phyloP scores from a whole-genome alignment of 2,888 invertebrate genomes.

The Sarcophaga caerulescens region DNA sequence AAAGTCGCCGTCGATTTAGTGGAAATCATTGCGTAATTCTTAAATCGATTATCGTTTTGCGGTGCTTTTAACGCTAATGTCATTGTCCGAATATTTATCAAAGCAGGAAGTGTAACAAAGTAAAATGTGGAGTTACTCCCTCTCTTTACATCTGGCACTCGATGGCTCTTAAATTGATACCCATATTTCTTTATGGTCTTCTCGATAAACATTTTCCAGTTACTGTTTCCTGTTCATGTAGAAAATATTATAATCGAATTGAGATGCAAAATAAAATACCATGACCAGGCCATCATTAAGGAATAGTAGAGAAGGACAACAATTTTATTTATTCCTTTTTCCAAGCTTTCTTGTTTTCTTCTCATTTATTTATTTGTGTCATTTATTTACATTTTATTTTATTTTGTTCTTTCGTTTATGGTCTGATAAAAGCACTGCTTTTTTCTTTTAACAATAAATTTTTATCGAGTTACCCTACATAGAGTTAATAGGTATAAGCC shows the following conservation, averaged over 20 bases:
- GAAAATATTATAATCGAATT: slow-evolving; percentile 56
- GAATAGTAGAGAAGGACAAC: background rate
- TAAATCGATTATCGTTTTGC: slow-evolving; percentile 64
- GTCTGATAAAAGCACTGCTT: slow-evolving; percentile 25
- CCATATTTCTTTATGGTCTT: slow-evolving; percentile 34
- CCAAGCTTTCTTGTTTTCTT: background rate
- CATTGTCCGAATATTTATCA: slow-evolving; percentile 40
- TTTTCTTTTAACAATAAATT: slow-evolving; percentile 11
- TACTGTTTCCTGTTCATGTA: slow-evolving; percentile 33
- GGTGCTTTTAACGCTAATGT: slow-evolving; percentile 42
- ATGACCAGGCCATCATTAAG: slow-evolving; percentile 46
- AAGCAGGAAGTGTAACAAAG: slow-evolving; percentile 55
- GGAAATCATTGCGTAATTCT: slow-evolving; percentile 64
- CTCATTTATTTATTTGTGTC: background rate
- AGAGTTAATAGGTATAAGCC: too few relatives aligned
- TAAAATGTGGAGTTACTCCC: background rate
- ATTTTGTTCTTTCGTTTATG: slow-evolving; percentile 21
- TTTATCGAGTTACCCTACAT: slow-evolving; percentile 8
- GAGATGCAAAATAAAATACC: slow-evolving; percentile 53
- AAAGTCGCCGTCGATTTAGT: slow-evolving; percentile 47
- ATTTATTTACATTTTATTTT: background rate
- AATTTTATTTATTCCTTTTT: background rate
- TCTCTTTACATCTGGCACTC: too few relatives aligned
- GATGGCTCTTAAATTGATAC: slow-evolving; percentile 48
- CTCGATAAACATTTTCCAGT: background rate